phyloP scores from a whole-genome alignment of 2,113 vertebrate genomes.

The Spea bombifrons region DNA sequence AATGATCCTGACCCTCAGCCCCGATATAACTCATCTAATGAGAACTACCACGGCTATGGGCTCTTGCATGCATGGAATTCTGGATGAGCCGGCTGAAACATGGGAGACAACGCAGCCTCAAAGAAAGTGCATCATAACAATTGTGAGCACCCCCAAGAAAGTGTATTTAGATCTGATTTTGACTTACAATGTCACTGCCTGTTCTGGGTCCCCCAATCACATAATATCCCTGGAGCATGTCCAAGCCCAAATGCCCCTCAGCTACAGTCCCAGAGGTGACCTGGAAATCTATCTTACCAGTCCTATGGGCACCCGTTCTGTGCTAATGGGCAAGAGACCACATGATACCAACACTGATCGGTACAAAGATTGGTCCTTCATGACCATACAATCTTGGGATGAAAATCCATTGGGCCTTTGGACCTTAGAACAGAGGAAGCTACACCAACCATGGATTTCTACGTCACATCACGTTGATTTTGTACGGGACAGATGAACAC shows the following conservation, averaged over 20 bases:
- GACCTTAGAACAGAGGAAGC: constrained; percentile 61
- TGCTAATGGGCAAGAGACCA: constrained; percentile 66
- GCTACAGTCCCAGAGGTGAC: constrained; percentile 72
- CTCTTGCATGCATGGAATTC: constrained; percentile 65
- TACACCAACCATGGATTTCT: no score
- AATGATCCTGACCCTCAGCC: constrained; percentile 73
- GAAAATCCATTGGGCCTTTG: constrained; percentile 70
- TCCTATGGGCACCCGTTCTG: constrained; percentile 70
- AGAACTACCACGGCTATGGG: constrained; percentile 70
- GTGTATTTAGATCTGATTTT: no score
- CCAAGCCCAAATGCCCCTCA: no score
- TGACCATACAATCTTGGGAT: constrained; percentile 77
- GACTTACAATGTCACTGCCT: no score
- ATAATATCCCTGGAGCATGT: no score
- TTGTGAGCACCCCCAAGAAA: constrained; percentile 54
- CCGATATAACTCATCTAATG: constrained; percentile 49
- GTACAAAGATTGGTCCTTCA: constrained; percentile 75
- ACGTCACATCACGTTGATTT: no score
- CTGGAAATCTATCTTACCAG: constrained; percentile 69
- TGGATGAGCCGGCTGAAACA: constrained; percentile 65
- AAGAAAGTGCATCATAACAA: constrained; percentile 55
- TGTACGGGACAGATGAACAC: no score
- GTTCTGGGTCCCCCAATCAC: no score
- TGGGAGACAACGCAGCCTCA: constrained; percentile 65
- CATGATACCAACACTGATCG: constrained; percentile 63